phyloP scores from a whole-genome alignment of 1,140 invertebrate genomes.

The Megalopta genalis region DNA sequence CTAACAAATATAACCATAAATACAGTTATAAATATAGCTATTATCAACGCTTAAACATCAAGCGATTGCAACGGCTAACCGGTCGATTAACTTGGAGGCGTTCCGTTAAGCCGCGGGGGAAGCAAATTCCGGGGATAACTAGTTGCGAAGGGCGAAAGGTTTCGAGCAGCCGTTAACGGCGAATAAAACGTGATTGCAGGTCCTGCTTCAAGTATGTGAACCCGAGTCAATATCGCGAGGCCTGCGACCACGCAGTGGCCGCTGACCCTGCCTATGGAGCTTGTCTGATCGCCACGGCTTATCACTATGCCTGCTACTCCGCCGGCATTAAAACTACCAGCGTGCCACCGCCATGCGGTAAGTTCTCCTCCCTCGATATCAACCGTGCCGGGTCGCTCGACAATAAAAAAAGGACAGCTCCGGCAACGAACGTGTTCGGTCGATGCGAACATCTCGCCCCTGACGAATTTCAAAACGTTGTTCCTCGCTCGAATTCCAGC shows the following conservation, averaged over 20 bases:
- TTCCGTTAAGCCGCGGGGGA: no score
- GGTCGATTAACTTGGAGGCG: no score
- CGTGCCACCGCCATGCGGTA: conserved; percentile 1
- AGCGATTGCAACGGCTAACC: no score
- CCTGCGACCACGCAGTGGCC: conserved; percentile 83
- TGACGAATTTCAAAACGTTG: not conserved
- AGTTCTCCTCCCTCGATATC: not conserved
- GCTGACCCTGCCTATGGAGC: conserved; percentile 77
- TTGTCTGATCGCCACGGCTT: conserved; percentile 83
- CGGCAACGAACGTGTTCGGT: no score
- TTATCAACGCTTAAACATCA: no score
- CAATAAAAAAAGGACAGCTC: no score
- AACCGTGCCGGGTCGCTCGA: no score
- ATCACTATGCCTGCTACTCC: conserved; percentile 81
- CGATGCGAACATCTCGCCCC: no score
- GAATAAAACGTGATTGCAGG: conserved; percentile 60
- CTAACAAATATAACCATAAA: no score
- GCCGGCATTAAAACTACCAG: conserved; percentile 75
- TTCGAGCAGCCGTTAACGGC: not conserved
- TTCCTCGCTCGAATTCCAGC: conserved; percentile 65
- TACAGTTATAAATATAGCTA: no score
- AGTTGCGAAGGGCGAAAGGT: not conserved
- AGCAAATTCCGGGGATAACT: no score
- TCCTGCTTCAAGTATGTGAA: conserved; percentile 76
- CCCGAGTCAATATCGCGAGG: conserved; percentile 80